phyloP scores from a whole-genome alignment of 2,797 vertebrate genomes.

The Sarcoramphus papa region DNA sequence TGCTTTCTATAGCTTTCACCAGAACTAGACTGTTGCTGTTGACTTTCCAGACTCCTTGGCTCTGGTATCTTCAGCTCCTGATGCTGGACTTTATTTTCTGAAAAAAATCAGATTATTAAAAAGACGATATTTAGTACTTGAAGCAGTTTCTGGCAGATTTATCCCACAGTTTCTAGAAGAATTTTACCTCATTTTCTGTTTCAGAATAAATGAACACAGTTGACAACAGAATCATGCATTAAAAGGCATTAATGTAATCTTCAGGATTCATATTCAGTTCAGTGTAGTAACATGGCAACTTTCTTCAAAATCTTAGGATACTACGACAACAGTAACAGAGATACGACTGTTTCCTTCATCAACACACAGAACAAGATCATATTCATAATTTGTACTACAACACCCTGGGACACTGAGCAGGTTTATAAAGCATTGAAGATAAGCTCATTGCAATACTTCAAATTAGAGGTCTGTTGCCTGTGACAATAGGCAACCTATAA shows the following conservation, averaged over 20 bases:
- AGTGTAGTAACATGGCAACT: neutral
- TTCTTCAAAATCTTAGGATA: neutral
- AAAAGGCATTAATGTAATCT: neutral
- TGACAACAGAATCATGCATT: neutral
- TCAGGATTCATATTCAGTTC: neutral
- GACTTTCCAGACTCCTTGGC: conserved; percentile 9
- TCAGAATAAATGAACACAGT: neutral
- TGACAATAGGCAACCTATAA: neutral
- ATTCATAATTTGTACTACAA: neutral
- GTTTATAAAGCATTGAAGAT: neutral
- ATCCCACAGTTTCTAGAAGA: neutral
- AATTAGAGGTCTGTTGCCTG: neutral
- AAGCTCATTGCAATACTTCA: neutral
- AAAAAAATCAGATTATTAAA: neutral
- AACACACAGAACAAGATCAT: neutral
- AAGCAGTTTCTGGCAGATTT: neutral
- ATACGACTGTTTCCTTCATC: neutral
- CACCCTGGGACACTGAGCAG: neutral
- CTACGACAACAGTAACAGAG: neutral
- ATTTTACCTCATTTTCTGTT: neutral
- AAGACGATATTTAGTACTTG: neutral
- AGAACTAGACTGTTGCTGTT: conserved; percentile 28
- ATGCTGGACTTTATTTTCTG: conserved; percentile 53
- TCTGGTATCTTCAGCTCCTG: conserved; percentile 40
- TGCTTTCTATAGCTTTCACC: conserved; percentile 36